Conservation (phyloP, 1,140 invertebrate species). For the Harlomillsia oculata region DNA sequence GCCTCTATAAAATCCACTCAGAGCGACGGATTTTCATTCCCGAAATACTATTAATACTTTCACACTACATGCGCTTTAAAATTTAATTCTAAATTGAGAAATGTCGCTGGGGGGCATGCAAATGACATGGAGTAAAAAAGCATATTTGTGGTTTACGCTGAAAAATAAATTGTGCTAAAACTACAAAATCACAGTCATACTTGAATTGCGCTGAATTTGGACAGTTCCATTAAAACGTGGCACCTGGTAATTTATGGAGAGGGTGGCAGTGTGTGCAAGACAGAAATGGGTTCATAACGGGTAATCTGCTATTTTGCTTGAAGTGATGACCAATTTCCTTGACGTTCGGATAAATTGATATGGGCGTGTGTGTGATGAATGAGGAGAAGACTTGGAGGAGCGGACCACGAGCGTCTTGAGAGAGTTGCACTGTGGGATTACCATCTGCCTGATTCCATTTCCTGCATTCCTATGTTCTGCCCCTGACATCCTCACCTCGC, state of each 20-base stretch:
- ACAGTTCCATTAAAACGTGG: slow-evolving; percentile 25
- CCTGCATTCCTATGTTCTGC: neutral
- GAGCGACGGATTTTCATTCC: too few species aligned
- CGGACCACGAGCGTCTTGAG: neutral
- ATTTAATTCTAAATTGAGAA: too few species aligned
- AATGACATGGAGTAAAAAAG: too few species aligned
- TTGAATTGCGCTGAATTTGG: slow-evolving; percentile 15
- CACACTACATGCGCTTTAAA: too few species aligned
- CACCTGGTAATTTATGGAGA: slow-evolving; percentile 17
- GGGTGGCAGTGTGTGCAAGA: slow-evolving; percentile 1
- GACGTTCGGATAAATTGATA: slow-evolving; percentile 12
- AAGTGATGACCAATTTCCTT: slow-evolving; percentile 19
- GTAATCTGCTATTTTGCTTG: slow-evolving; percentile 16
- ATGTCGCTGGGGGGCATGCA: too few species aligned
- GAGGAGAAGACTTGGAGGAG: slow-evolving; percentile 1
- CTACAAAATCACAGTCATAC: too few species aligned
- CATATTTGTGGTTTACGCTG: too few species aligned
- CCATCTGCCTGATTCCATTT: slow-evolving; percentile 6
- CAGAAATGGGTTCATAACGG: slow-evolving; percentile 5
- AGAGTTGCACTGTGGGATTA: slow-evolving; percentile 14
- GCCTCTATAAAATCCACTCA: too few species aligned
- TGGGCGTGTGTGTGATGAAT: slow-evolving; percentile 13
- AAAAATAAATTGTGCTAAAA: too few species aligned
- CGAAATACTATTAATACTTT: too few species aligned
- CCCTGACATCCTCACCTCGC: slow-evolving; percentile 2